Evolutionary conservation across 2,888 invertebrate species (phyloP), one percentile per base, ranked within the genome.

Genomic region (Rosalia funebris): DNA sequence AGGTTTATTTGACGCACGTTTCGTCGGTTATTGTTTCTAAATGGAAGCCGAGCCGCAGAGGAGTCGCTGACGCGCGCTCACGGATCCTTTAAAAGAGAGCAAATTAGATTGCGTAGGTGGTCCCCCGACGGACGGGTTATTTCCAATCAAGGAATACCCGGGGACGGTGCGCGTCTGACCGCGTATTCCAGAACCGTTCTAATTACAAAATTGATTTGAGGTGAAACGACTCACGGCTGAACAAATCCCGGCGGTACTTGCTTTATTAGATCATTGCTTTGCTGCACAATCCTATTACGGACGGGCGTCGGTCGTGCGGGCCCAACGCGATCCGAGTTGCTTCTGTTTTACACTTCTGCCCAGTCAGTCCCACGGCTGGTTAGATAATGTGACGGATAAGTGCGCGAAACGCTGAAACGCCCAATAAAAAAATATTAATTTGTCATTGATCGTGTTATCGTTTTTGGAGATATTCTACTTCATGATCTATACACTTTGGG

Each of bases 151-250:
- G 75, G 74, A 72, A 73, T 71, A 69, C 68, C 71, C 62, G 63
- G 73, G 72, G 72, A 47, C 39, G 74, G 74, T 73, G 72, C 72
- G 72, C 74, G 73, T 73, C 70, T 72, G 75, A 71, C 75, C 75
- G 72, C 71, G 34, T 57, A 74, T 73, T 66, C 70, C 63, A 57
- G 61, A 57, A 41, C 57, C 61, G 71, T 70, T 73, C 76, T 77
- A 78, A 78, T 78, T 78, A 77, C 75, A 75, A 77, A 77, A 78
- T 78, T 78, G 77, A 78, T 78, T 77, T 72, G 78, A 76, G 76
- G 77, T 77, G 75, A 77, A 77, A 75, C 77, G 75, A 76, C 74
- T 74, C 75, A 74, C 75, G 75, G 71, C 72, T 70, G 75, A 72
- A 71, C 73, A 73, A 76, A 70, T 77, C 76, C 78, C 76, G 66